Evolutionary conservation across 1,140 invertebrate genomes (phyloP).

Genomic region (Dreissena polymorpha): DNA sequence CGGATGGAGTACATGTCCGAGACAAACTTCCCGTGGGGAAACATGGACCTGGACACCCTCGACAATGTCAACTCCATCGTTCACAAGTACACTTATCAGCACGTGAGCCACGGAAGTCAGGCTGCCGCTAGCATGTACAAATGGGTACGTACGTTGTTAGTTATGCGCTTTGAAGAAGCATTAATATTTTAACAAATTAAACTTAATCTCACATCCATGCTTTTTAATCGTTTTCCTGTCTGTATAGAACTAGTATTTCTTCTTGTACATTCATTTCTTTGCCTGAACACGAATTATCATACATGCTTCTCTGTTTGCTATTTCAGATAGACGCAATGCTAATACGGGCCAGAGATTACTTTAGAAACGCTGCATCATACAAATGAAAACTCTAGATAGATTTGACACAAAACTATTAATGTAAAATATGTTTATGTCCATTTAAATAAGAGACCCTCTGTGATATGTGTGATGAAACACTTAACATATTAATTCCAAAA

Average conservation of each 20-base stretch:
- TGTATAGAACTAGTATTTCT: too few relatives aligned
- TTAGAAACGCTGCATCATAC: background rate
- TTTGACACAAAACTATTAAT: too few relatives aligned
- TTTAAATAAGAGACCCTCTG: too few relatives aligned
- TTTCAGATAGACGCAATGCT: slow-evolving; percentile 5
- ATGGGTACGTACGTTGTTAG: slow-evolving; percentile 10
- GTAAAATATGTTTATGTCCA: too few relatives aligned
- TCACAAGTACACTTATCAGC: slow-evolving; percentile 30
- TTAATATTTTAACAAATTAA: too few relatives aligned
- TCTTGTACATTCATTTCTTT: too few relatives aligned
- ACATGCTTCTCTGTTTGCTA: background rate
- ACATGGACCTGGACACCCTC: slow-evolving; percentile 24
- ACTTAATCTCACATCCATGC: too few relatives aligned
- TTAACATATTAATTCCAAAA: too few relatives aligned
- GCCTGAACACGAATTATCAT: background rate
- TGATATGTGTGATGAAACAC: too few relatives aligned
- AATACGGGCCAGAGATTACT: background rate
- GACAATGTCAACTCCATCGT: background rate
- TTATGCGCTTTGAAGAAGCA: background rate
- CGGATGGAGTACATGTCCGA: slow-evolving; percentile 34
- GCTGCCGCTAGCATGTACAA: slow-evolving; percentile 36
- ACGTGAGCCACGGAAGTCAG: slow-evolving; percentile 27
- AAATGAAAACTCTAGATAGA: too few relatives aligned
- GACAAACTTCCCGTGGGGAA: slow-evolving; percentile 13
- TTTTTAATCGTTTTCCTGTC: too few relatives aligned